Evolutionary conservation across 1,140 invertebrate genomes (phyloP), one percentile per base, ranked within the genome.

Genomic region (Zaprionus africanus): DNA sequence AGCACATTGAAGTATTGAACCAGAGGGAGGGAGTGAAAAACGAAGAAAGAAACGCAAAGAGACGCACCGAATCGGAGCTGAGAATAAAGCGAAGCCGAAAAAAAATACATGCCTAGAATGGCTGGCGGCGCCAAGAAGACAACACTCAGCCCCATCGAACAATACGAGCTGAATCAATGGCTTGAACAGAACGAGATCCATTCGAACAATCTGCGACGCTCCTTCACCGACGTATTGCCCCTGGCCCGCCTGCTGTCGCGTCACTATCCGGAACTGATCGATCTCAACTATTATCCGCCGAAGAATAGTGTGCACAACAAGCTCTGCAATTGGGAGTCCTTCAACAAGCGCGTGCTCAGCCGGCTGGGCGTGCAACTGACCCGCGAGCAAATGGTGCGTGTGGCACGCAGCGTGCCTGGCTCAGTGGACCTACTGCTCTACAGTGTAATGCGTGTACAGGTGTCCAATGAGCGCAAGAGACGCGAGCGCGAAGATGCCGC

Each of bases 261-360:
- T 9, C 94, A 95, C 78, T 96, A 95, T 87, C 96, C 96, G 0
- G 95, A 95, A 70, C 73, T 95, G 11, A 95, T 96, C 1, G 95
- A 96, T 26, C 86, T 96, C 77, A 96, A 96, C 71, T 96, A 96
- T 92, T 96, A 96, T 80, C 94, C 94, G 13, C 93, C 95, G 0
- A 93, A 95, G 19, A 96, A 95, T 84, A 95, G 95, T 41, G 92
- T 95, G 34, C 92, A 94, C 0, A 94, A 95, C 51, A 97, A 96
- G 91, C 79, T 96, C 15, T 94, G 95, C 46, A 97, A 96, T 79
- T 97, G 96, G 96, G 93, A 94, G 66, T 95, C 94, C 0, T 90
- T 97, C 11, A 96, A 96, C 81, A 94, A 94, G 38, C 96, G 96
- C 76, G 95, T 96, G 1, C 84, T 96, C 3, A 93, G 93, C 34